Evolutionary conservation across 2,113 vertebrate genomes (phyloP).

Genomic region (Gallinago media): DNA sequence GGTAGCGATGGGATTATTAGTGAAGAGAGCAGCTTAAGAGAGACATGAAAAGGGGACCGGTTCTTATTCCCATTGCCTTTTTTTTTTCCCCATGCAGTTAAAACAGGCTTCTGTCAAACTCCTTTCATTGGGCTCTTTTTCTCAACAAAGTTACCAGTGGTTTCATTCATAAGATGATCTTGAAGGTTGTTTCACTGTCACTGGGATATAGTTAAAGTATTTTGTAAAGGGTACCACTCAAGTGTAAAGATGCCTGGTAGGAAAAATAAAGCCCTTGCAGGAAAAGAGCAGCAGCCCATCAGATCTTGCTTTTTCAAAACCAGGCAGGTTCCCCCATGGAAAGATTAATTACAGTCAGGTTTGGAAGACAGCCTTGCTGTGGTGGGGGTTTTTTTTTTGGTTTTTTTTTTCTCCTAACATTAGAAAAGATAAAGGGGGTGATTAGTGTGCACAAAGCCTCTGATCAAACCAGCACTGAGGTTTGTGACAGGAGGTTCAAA

Average conservation of each 20-base stretch:
- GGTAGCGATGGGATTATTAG: conserved; percentile 67
- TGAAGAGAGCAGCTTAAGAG: conserved; percentile 57
- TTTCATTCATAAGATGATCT: conserved; percentile 78
- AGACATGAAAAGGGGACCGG: conserved; percentile 64
- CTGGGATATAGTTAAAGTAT: conserved; percentile 63
- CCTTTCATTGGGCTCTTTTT: conserved; percentile 71
- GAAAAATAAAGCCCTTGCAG: conserved; percentile 72
- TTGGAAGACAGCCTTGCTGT: conserved; percentile 70
- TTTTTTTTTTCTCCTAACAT: conserved; percentile 54
- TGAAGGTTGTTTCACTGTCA: conserved; percentile 76
- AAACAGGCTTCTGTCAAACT: conserved; percentile 63
- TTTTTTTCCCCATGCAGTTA: conserved; percentile 58
- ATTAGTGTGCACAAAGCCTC: conserved; percentile 77
- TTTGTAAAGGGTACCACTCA: conserved; percentile 74
- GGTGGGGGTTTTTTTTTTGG: not conserved
- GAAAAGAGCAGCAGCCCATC: conserved; percentile 75
- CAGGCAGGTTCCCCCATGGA: conserved; percentile 62
- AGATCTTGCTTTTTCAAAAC: conserved; percentile 75
- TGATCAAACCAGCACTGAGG: conserved; percentile 78
- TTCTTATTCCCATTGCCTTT: conserved; percentile 51
- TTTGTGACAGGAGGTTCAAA: conserved; percentile 80
- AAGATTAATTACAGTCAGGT: conserved; percentile 82
- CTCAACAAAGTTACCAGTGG: conserved; percentile 68
- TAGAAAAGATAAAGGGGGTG: conserved; percentile 78
- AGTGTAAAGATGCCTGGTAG: conserved; percentile 77